Evolutionary conservation across 2,113 vertebrate species (phyloP).

Genomic region (Lathamus discolor): DNA sequence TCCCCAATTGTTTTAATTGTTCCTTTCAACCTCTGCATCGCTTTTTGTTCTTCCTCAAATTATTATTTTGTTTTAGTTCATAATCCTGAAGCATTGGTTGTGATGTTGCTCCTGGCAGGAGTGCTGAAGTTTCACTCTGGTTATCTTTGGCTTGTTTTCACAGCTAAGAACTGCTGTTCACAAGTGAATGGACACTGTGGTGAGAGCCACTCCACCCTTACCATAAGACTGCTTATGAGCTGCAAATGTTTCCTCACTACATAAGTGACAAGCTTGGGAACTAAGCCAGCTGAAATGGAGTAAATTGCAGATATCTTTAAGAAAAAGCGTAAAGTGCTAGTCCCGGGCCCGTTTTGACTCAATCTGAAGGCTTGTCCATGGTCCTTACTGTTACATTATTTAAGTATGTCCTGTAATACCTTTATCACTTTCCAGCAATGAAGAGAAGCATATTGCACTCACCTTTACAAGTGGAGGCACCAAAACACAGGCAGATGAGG

Average conservation of each 20-base stretch:
- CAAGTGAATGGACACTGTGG: neutral
- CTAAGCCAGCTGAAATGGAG: neutral
- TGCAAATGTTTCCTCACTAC: neutral
- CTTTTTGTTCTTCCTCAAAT: conserved; percentile 52
- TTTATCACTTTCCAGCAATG: neutral
- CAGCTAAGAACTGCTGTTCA: neutral
- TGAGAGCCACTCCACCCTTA: neutral
- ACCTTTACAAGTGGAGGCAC: neutral
- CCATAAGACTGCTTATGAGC: neutral
- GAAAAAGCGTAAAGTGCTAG: neutral
- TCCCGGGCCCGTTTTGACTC: neutral
- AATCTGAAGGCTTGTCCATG: neutral
- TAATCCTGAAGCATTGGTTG: neutral
- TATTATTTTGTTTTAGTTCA: conserved; percentile 43
- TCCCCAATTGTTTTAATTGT: conserved; percentile 41
- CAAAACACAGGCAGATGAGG: neutral
- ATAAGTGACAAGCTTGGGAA: neutral
- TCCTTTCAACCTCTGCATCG: conserved; percentile 22
- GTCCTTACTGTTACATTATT: neutral
- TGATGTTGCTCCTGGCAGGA: conserved; percentile 41
- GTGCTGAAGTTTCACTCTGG: conserved; percentile 7
- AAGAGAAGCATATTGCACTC: neutral
- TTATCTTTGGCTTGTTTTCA: conserved; percentile 42
- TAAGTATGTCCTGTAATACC: neutral
- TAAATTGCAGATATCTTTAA: neutral